phyloP scores from a whole-genome alignment of 1,140 invertebrate genomes.

The Diachasmimorpha longicaudata region DNA sequence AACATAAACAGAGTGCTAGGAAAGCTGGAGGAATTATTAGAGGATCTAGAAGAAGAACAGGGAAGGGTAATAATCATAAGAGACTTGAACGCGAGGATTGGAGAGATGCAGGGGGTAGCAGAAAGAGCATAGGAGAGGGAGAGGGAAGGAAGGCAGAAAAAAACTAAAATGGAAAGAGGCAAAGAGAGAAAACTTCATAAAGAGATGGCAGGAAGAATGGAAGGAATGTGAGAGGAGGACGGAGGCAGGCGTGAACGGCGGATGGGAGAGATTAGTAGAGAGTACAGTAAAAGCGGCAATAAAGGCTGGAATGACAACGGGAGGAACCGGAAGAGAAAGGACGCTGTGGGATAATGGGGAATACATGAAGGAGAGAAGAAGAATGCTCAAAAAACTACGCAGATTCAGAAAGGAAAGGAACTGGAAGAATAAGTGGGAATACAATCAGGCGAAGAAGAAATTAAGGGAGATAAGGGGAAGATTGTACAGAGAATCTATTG shows the following conservation, averaged over 20 bases:
- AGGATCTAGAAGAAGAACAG: neutral
- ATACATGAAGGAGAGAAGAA: neutral
- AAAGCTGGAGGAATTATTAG: neutral
- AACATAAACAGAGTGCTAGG: neutral
- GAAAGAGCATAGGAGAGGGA: neutral
- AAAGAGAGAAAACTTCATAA: too few species aligned
- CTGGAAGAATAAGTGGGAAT: neutral
- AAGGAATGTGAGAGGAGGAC: too few species aligned
- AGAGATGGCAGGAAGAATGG: neutral
- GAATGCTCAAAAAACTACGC: neutral
- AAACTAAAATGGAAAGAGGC: too few species aligned
- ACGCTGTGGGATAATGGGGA: neutral
- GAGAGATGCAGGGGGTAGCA: neutral
- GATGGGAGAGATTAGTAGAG: too few species aligned
- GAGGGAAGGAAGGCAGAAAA: too few species aligned
- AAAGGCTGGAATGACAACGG: too few species aligned
- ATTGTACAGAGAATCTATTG: neutral
- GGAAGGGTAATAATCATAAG: neutral
- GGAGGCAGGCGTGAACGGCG: too few species aligned
- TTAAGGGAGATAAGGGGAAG: neutral
- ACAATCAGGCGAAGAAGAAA: neutral
- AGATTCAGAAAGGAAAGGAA: neutral
- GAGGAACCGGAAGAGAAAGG: too few species aligned
- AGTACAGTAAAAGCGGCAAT: too few species aligned
- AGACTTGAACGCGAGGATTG: conserved; percentile 17